Evolutionary conservation across 1,140 invertebrate species (phyloP).

Genomic region (Drosophila hydei): DNA sequence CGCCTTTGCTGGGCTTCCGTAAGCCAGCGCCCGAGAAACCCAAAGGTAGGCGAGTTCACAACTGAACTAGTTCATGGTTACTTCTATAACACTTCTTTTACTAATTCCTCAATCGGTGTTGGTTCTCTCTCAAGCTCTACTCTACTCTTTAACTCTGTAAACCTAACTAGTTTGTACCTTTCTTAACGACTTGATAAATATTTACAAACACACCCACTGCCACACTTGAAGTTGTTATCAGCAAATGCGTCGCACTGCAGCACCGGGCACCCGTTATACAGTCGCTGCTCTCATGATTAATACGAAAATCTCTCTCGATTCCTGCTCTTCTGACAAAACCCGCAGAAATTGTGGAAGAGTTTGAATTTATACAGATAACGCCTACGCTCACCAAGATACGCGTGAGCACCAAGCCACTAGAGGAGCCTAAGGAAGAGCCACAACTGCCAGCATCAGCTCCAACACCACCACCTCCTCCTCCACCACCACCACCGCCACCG

Average conservation of each 20-base stretch:
- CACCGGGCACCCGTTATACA: conserved; percentile 33
- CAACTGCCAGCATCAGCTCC: conserved; percentile 6
- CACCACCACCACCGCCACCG: conserved; percentile 29
- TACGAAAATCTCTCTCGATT: conserved; percentile 11
- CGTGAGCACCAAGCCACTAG: conserved; percentile 87
- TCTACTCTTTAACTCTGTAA: conserved; percentile 1
- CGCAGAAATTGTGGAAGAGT: conserved; percentile 70
- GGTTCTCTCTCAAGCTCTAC: conserved; percentile 51
- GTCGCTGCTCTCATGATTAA: conserved; percentile 33
- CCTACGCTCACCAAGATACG: conserved; percentile 91
- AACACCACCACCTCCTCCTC: conserved; percentile 18
- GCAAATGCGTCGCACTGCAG: conserved; percentile 30
- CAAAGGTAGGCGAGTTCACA: conserved; percentile 87
- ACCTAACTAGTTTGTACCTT: conserved; percentile 3
- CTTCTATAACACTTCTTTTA: conserved; percentile 6
- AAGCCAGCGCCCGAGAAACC: conserved; percentile 94
- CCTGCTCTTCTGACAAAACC: conserved; percentile 21
- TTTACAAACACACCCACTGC: conserved; percentile 31
- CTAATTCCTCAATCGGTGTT: conserved; percentile 62
- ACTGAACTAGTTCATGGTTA: neutral
- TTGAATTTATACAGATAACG: conserved; percentile 92
- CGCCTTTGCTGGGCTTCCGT: conserved; percentile 93
- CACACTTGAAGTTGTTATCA: conserved; percentile 55
- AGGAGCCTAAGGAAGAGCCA: conserved; percentile 33
- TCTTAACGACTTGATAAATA: conserved; percentile 3